phyloP scores from a whole-genome alignment of 1,140 invertebrate genomes.

The Bombus balteatus region DNA sequence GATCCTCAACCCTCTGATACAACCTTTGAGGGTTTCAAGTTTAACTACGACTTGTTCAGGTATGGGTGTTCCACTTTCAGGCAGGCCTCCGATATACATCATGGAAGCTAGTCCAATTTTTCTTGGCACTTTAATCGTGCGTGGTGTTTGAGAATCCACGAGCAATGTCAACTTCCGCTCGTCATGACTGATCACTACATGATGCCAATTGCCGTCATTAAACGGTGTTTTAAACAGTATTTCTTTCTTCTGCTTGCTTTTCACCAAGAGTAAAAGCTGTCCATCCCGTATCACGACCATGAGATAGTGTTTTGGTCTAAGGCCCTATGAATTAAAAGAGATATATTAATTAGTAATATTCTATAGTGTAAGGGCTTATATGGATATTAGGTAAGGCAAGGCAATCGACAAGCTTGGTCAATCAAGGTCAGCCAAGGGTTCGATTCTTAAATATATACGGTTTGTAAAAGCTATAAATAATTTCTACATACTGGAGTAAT shows the following conservation, averaged over 20 bases:
- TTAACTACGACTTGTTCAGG: constrained; percentile 85
- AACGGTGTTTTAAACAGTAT: constrained; percentile 85
- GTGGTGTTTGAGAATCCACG: constrained; percentile 87
- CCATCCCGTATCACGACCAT: constrained; percentile 89
- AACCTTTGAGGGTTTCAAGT: constrained; percentile 92
- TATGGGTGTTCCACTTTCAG: constrained; percentile 83
- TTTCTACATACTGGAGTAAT: constrained; percentile 86
- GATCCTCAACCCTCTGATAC: constrained; percentile 89
- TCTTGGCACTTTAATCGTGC: constrained; percentile 86
- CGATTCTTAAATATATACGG: not conserved
- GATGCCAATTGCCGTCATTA: constrained; percentile 94
- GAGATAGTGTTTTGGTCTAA: constrained; percentile 88
- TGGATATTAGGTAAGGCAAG: too few relatives aligned
- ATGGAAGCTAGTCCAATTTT: constrained; percentile 87
- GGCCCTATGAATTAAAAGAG: constrained; percentile 82
- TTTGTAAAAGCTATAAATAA: constrained; percentile 3
- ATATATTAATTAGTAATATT: not conserved
- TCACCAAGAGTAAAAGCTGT: constrained; percentile 87
- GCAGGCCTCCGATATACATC: constrained; percentile 91
- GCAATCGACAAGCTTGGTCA: too few relatives aligned
- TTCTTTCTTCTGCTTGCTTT: constrained; percentile 86
- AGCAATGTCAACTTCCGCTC: constrained; percentile 86
- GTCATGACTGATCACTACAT: constrained; percentile 86
- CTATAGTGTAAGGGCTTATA: too few relatives aligned
- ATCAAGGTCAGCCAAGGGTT: too few relatives aligned